A percentile compares a stretch with the other conserved stretches of the same genome.
Evolutionary conservation across 1,140 invertebrate genomes (phyloP).

Genomic region (Onthophagus taurus): DNA sequence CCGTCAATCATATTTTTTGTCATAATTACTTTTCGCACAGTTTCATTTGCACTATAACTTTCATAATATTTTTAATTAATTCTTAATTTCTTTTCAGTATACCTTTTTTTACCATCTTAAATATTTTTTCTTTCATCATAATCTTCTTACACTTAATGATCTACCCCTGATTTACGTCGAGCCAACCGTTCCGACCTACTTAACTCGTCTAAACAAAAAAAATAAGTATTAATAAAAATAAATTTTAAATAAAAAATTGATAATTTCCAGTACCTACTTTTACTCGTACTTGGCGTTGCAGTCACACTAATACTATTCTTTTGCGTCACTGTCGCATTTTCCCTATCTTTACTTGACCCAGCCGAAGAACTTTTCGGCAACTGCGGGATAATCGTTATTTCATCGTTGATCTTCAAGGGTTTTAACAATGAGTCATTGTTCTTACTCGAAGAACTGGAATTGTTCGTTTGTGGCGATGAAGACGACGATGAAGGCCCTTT

Average conservation of each 20-base stretch:
- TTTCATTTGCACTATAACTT: too few species aligned
- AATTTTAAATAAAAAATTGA: too few species aligned
- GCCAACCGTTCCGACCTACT: slow-evolving; percentile 16
- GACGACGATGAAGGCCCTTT: slow-evolving; percentile 42
- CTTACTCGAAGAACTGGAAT: slow-evolving; percentile 33
- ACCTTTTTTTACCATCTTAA: too few species aligned
- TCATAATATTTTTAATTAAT: too few species aligned
- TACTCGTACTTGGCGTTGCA: slow-evolving; percentile 14
- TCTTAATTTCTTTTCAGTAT: too few species aligned
- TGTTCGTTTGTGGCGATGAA: slow-evolving; percentile 20
- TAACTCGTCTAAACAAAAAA: slow-evolving; percentile 9
- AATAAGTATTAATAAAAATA: slow-evolving; percentile 7
- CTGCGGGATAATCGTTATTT: slow-evolving; percentile 87
- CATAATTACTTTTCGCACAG: too few species aligned
- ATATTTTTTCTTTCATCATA: too few species aligned
- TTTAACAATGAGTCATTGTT: slow-evolving; percentile 64
- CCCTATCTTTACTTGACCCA: slow-evolving; percentile 27
- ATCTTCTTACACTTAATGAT: too few species aligned
- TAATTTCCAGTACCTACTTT: slow-evolving; percentile 16
- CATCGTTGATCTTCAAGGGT: slow-evolving; percentile 82
- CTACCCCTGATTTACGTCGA: slow-evolving; percentile 16
- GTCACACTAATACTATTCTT: slow-evolving; percentile 16
- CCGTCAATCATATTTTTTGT: too few species aligned
- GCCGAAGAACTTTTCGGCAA: slow-evolving; percentile 46
- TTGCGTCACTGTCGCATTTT: slow-evolving; percentile 16